phyloP scores from a whole-genome alignment of 2,113 vertebrate genomes.

The Pipa parva region DNA sequence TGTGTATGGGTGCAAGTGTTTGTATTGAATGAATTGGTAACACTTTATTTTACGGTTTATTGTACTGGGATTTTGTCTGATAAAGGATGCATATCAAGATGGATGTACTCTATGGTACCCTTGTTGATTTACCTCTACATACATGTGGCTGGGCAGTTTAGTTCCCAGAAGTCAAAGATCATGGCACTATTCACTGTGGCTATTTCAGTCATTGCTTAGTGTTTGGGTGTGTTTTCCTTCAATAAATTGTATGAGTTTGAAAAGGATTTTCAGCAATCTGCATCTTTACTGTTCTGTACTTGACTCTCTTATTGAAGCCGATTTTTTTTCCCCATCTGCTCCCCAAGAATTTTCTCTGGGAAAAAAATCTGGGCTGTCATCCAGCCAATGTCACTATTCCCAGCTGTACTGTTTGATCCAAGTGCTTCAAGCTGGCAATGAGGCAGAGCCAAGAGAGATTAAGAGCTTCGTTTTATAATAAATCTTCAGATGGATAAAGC shows the following conservation, averaged over 20 bases:
- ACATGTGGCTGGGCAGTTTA: too few species aligned
- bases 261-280: conserved; percentile 31
- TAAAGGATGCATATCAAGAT: too few species aligned
- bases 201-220: background rate
- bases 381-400: conserved; percentile 53
- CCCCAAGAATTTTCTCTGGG: conserved; percentile 51
- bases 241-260: conserved; percentile 36
- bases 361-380: conserved; percentile 54
- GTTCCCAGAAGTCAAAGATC: too few species aligned
- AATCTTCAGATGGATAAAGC: conserved; percentile 31
- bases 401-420: conserved; percentile 57
- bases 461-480: conserved; percentile 54
- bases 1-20: too few species aligned
- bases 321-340: conserved; percentile 18
- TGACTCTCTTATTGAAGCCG: conserved; percentile 33
- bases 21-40: too few species aligned
- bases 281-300: conserved; percentile 23
- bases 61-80: too few species aligned
- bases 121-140: too few species aligned
- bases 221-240: conserved; percentile 27
- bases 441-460: conserved; percentile 57
- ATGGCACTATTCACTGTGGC: too few species aligned
- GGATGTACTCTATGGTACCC: too few species aligned
- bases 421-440: conserved; percentile 54
- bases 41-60: too few species aligned